Evolutionary conservation across 2,113 vertebrate genomes (phyloP).

Genomic region (Setophaga kirtlandii): DNA sequence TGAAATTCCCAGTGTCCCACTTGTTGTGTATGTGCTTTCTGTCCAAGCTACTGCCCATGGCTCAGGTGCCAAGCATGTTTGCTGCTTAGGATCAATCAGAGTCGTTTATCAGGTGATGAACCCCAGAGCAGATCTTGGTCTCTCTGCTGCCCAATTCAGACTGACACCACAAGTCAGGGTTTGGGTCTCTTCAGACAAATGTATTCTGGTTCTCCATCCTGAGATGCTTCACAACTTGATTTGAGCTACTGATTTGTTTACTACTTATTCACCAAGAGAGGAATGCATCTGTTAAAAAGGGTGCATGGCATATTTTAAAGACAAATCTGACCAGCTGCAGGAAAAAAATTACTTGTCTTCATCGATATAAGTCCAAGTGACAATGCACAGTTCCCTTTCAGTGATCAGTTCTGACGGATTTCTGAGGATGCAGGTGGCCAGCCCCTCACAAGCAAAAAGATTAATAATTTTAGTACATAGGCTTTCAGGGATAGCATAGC

Average conservation of each 20-base stretch:
- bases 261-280: background rate
- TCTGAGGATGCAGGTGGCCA: background rate
- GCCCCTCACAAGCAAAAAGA: background rate
- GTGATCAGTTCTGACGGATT: background rate
- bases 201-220: background rate
- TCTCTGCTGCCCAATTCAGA: background rate
- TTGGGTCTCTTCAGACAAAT: background rate
- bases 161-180: background rate
- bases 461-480: background rate
- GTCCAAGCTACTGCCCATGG: background rate
- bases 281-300: background rate
- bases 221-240: background rate
- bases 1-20: background rate
- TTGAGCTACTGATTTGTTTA: background rate
- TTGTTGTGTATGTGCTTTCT: background rate
- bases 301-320: background rate
- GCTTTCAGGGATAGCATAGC: background rate
- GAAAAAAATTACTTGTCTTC: background rate
- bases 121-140: background rate
- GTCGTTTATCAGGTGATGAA: background rate
- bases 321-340: background rate
- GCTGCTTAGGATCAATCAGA: background rate
- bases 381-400: background rate
- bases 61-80: fast-evolving
- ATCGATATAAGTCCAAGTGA: background rate